Conservation (phyloP, 2,888 invertebrate genomes). For the Cheilosia variabilis region DNA sequence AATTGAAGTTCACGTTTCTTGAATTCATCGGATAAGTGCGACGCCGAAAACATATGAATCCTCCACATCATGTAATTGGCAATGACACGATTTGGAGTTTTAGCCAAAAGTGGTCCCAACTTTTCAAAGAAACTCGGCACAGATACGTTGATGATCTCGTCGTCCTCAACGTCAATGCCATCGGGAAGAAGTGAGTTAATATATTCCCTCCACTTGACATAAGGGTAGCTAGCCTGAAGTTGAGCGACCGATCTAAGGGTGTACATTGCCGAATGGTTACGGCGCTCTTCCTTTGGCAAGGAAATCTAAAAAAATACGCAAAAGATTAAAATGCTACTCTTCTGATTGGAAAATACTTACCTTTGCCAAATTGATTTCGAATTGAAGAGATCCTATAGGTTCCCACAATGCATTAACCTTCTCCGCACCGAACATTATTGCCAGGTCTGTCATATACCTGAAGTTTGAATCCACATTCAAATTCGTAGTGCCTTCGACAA, state of each 20-base stretch:
- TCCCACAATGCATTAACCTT: conserved; percentile 88
- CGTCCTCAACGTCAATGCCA: conserved; percentile 86
- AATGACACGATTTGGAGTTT: conserved; percentile 87
- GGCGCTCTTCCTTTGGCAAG: conserved; percentile 93
- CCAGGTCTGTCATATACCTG: conserved; percentile 94
- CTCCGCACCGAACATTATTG: conserved; percentile 93
- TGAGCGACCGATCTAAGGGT: conserved; percentile 94
- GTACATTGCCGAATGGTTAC: conserved; percentile 94
- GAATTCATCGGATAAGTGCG: conserved; percentile 91
- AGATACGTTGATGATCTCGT: conserved; percentile 92
- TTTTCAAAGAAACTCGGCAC: conserved; percentile 92
- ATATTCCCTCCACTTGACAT: conserved; percentile 86
- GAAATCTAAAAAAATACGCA: conserved; percentile 87
- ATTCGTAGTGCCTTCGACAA: conserved; percentile 92
- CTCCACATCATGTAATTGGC: conserved; percentile 98
- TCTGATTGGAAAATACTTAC: conserved; percentile 85
- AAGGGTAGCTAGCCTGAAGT: conserved; percentile 89
- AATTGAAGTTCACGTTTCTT: conserved; percentile 92
- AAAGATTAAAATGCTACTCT: background rate
- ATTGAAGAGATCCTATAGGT: conserved; percentile 91
- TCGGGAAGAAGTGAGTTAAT: conserved; percentile 91
- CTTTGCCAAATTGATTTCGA: conserved; percentile 95
- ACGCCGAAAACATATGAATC: conserved; percentile 91
- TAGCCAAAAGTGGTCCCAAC: conserved; percentile 86
- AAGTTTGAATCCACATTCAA: conserved; percentile 94